phyloP scores from a whole-genome alignment of 2,888 invertebrate genomes.

The Esperia sulphurella region DNA sequence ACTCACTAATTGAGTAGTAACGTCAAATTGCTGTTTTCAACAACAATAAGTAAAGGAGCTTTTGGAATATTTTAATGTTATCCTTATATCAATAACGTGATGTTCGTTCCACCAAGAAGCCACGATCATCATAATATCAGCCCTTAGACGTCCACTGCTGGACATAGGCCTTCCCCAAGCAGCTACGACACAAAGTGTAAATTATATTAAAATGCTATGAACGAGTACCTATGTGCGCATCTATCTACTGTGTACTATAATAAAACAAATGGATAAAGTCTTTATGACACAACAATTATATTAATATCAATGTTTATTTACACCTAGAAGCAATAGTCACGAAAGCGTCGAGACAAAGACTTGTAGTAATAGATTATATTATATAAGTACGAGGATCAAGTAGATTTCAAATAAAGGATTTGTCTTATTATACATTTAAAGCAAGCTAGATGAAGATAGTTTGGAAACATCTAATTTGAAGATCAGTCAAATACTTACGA shows the following conservation, averaged over 20 bases:
- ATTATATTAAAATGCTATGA: not conserved
- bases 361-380: conserved; percentile 14
- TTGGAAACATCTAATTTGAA: conserved; percentile 43
- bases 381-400: not conserved
- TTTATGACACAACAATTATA: conserved; percentile 32
- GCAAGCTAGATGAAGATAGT: conserved; percentile 32
- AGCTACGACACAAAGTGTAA: no score
- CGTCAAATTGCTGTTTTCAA: no score
- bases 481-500: conserved; percentile 48
- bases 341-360: conserved; percentile 42
- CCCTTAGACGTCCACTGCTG: no score
- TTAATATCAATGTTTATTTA: conserved; percentile 28
- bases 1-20: no score
- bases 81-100: no score
- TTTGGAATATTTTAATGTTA: no score
- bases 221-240: no score
- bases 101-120: no score
- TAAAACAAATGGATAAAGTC: conserved; percentile 16
- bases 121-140: no score
- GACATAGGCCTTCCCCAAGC: no score
- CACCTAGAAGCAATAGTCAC: conserved; percentile 47
- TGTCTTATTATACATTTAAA: conserved; percentile 29
- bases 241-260: not conserved
- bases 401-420: conserved; percentile 8
- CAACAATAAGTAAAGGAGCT: no score